Percentiles rank a stretch among this genome's conserved stretches.
phyloP scores from a whole-genome alignment of 2,797 vertebrate species.

The Hoplostethus atlanticus region DNA sequence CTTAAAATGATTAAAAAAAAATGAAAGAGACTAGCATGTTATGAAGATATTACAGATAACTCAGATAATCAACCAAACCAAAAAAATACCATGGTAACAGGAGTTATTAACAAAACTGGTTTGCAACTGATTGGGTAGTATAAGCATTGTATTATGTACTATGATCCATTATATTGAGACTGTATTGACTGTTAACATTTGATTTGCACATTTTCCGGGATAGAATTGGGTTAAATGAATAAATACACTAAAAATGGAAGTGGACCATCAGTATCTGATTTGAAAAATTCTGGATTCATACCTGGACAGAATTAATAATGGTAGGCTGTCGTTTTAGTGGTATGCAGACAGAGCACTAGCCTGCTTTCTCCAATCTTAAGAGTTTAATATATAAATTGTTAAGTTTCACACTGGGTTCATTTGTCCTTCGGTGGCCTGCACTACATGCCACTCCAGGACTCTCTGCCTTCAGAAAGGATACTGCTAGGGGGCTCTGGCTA shows the following conservation, averaged over 20 bases:
- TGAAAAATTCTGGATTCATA: neutral
- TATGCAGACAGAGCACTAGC: constrained; percentile 37
- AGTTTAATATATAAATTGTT: neutral
- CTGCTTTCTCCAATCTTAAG: constrained; percentile 17
- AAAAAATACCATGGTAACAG: neutral
- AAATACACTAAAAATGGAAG: neutral
- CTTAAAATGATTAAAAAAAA: neutral
- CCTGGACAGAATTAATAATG: constrained; percentile 13
- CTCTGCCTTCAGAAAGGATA: constrained; percentile 14
- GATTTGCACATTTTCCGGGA: neutral
- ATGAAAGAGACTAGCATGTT: neutral
- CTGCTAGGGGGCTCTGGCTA: constrained; percentile 17
- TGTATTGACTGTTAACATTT: neutral
- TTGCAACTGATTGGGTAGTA: neutral
- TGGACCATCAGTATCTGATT: neutral
- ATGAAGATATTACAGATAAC: neutral
- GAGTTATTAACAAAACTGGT: neutral
- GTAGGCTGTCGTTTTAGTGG: constrained; percentile 12
- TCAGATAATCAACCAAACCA: no score
- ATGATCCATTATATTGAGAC: neutral
- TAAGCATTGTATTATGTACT: neutral
- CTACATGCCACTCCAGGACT: constrained; percentile 26
- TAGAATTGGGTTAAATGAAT: neutral
- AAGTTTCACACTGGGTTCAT: constrained; percentile 53
- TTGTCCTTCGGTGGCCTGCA: constrained; percentile 50